Base-by-base conservation (phyloP, 2,797 vertebrate species). In the Gymnodraco acuticeps region DNA sequence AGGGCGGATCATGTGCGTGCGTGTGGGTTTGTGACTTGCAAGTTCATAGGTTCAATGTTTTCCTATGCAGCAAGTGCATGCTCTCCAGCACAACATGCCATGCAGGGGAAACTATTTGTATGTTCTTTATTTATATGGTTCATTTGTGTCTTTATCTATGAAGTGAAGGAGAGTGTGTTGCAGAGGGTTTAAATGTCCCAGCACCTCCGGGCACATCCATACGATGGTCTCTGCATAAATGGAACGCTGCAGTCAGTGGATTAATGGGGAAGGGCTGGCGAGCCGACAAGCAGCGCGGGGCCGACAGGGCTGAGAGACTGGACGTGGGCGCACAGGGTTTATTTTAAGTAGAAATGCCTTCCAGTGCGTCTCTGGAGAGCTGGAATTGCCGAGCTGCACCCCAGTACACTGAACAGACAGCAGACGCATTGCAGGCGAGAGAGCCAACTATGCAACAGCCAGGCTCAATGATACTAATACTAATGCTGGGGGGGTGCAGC, bases 291-390 rank as follows among this genome's bases (percentile, higher is more conserved):
- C 84, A 85, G 86, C 75, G 10, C 85, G 48, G 74, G 86, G 88
- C 87, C 86, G 80, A 82, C 80, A 54, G 87, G 88, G 85, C 85
- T 88, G 84, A 81, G 82, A 86, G 89, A 87, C 86, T 88, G 88
- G 86, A 92, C 89, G 92, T 92, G 91, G 92, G 92, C 84, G 90
- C 84, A 78, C 85, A 77, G 83, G 86, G 92, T 94, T 94, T 93
- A 94, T 94, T 94, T 94, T 93, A 89, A 93, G 90, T 92, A 88
- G 86, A 92, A 93, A 94, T 92, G 92, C 91, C 90, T 94, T 93
- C 89, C 91, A 92, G 92, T 88, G 87, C n/a, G 68, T 92, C 93
- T 93, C 90, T 72, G 86, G 92, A 92, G 92, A 92, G 79, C 80
- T 77, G 78, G 86, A 80, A 84, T 87, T 90, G 92, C 90, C 90